Evolutionary conservation across 2,797 vertebrate genomes (phyloP).

Genomic region (Dromococcyx pavoninus): DNA sequence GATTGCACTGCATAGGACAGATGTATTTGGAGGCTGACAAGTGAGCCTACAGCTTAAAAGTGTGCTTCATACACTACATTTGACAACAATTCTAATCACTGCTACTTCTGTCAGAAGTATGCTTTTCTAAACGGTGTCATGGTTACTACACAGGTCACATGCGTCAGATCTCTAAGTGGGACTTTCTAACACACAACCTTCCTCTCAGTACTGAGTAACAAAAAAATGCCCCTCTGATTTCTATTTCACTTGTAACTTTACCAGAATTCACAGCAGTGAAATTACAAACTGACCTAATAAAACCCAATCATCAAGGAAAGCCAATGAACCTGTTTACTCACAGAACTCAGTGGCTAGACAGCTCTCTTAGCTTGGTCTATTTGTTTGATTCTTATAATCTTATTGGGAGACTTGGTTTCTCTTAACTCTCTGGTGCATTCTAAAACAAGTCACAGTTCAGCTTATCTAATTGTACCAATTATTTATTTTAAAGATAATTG

Average conservation of each 20-base stretch:
- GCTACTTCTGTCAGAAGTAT: neutral
- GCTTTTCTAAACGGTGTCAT: fast-evolving
- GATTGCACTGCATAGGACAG: fast-evolving
- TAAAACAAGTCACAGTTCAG: neutral
- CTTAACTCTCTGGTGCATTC: neutral
- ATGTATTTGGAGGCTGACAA: neutral
- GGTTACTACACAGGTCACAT: neutral
- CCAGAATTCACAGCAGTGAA: neutral
- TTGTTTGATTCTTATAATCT: neutral
- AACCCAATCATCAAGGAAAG: neutral
- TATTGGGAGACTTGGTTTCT: neutral
- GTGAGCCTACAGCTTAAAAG: neutral
- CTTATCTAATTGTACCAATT: neutral
- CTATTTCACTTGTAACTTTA: neutral
- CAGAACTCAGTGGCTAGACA: neutral
- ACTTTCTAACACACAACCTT: neutral
- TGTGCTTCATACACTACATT: neutral
- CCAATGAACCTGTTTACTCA: neutral
- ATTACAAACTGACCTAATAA: neutral
- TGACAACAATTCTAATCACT: neutral
- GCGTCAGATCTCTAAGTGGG: neutral
- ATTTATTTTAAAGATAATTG: neutral
- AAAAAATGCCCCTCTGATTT: neutral
- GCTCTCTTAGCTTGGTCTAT: neutral
- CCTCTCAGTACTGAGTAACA: neutral